Conservation (phyloP, 2,888 invertebrate genomes). For the Octodonta nipae region DNA sequence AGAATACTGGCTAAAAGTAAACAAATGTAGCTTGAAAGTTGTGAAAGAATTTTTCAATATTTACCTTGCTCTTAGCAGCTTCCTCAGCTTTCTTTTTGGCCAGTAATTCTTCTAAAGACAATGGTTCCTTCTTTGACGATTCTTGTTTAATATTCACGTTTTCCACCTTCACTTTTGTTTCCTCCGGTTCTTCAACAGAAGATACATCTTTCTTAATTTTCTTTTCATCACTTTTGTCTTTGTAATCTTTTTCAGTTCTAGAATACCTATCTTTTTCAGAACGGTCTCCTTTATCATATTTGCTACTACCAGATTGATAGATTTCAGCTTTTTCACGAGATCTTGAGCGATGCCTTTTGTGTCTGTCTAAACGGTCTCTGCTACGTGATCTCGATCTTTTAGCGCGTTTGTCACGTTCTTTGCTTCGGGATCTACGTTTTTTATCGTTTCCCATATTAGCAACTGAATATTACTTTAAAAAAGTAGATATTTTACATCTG, state of each 20-base stretch:
- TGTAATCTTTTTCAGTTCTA: constrained; percentile 5
- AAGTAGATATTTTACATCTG: too few relatives aligned
- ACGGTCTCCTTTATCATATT: constrained; percentile 15
- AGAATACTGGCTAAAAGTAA: constrained; percentile 65
- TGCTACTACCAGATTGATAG: constrained; percentile 11
- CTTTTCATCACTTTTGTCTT: constrained; percentile 12
- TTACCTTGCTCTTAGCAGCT: constrained; percentile 75
- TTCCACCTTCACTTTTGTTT: constrained; percentile 11
- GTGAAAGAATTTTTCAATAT: too few relatives aligned
- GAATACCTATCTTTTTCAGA: neutral
- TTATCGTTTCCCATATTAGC: constrained; percentile 35
- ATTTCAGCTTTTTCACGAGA: constrained; percentile 23
- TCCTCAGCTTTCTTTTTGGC: constrained; percentile 94
- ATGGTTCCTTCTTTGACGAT: constrained; percentile 58
- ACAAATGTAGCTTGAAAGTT: neutral
- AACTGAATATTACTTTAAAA: too few relatives aligned
- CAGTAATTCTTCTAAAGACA: constrained; percentile 89
- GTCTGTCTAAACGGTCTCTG: constrained; percentile 24
- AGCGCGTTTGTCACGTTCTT: constrained; percentile 31
- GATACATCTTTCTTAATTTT: constrained; percentile 19
- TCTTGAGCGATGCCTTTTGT: constrained; percentile 29
- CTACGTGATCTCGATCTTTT: constrained; percentile 33
- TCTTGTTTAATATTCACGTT: constrained; percentile 20
- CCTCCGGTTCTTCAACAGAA: constrained; percentile 27
- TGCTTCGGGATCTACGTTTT: constrained; percentile 34